Evolutionary conservation across 2,797 vertebrate genomes (phyloP).

Genomic region (Emydoidea blandingii): DNA sequence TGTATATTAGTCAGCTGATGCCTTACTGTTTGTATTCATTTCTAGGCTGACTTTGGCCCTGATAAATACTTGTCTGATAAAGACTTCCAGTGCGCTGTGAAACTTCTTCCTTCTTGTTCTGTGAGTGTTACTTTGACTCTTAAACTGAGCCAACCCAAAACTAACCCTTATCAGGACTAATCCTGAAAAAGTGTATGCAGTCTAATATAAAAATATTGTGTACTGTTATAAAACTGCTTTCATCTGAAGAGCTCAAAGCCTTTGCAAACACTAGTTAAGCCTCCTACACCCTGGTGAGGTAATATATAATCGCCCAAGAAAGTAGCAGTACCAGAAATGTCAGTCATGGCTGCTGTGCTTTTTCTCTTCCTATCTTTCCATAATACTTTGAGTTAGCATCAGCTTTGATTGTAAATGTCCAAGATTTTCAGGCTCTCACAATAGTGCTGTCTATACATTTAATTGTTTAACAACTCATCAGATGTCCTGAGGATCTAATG

Average conservation of each 20-base stretch:
- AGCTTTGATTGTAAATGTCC: not conserved
- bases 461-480: not conserved
- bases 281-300: not conserved
- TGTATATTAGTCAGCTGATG: not conserved
- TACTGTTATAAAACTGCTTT: constrained; percentile 30
- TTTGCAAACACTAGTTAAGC: constrained; percentile 26
- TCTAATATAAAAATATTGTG: not conserved
- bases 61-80: constrained; percentile 96
- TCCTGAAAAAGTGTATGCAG: constrained; percentile 4
- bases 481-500: not conserved
- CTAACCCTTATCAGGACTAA: not conserved
- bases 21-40: constrained; percentile 52
- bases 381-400: constrained; percentile 19
- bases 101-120: constrained; percentile 90
- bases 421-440: not conserved
- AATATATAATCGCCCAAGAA: not conserved
- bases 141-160: not conserved
- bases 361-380: not conserved
- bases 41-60: constrained; percentile 95
- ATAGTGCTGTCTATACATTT: not conserved
- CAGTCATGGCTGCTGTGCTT: constrained; percentile 2
- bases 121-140: constrained; percentile 82
- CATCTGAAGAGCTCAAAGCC: not conserved
- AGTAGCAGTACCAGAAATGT: constrained; percentile 9
- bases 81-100: constrained; percentile 95